Evolutionary conservation across 2,113 vertebrate species (phyloP).

Genomic region (Pampusana beccarii): DNA sequence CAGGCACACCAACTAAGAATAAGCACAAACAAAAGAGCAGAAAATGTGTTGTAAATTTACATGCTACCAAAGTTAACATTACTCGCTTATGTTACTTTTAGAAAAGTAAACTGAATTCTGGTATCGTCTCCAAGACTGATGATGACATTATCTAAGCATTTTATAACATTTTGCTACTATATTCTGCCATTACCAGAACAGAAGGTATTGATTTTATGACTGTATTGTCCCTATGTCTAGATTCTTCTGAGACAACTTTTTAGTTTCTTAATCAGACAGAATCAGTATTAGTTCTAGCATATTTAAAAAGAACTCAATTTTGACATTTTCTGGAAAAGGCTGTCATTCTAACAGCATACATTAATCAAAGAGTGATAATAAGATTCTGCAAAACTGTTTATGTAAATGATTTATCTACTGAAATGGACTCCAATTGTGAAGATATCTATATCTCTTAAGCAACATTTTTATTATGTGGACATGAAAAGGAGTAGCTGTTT

Average conservation of each 20-base stretch:
- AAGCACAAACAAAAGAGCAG: not conserved
- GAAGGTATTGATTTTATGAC: not conserved
- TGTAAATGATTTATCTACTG: not conserved
- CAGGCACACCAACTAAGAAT: not conserved
- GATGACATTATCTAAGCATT: not conserved
- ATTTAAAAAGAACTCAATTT: not conserved
- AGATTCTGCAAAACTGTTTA: not conserved
- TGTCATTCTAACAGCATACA: not conserved
- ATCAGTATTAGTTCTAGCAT: not conserved
- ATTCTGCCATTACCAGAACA: not conserved
- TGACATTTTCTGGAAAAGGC: not conserved
- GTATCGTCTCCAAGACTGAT: not conserved
- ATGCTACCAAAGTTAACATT: not conserved
- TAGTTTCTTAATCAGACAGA: not conserved
- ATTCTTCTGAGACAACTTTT: not conserved
- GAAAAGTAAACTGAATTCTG: not conserved
- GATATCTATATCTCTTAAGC: not conserved
- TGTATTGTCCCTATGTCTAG: not conserved
- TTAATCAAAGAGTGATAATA: not conserved
- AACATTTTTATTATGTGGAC: rapidly evolving
- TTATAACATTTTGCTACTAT: not conserved
- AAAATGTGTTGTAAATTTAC: not conserved
- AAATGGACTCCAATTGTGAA: not conserved
- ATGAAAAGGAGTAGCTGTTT: not conserved
- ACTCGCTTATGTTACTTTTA: not conserved